Conservation (phyloP, 1,140 invertebrate genomes). For the Drosophila kohkoa region DNA sequence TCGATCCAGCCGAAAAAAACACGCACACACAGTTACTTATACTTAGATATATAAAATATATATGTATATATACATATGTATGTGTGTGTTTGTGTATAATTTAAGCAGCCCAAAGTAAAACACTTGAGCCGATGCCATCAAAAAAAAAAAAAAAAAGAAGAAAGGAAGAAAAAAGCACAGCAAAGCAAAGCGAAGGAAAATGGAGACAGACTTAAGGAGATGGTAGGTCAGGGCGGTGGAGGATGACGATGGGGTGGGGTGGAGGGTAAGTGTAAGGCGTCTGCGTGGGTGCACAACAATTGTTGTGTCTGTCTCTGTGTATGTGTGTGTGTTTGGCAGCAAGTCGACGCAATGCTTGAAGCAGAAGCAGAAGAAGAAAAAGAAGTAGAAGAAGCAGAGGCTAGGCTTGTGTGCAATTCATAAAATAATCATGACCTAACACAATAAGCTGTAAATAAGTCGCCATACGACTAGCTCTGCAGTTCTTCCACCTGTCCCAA, state of each 20-base stretch:
- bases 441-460: conserved; percentile 64
- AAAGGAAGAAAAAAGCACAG: conserved; percentile 11
- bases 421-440: conserved; percentile 74
- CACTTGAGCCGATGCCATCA: conserved; percentile 51
- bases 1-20: conserved; percentile 56
- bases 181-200: conserved; percentile 1
- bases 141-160: conserved; percentile 17
- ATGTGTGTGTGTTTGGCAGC: conserved; percentile 25
- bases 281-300: conserved; percentile 38
- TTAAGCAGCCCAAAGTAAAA: conserved; percentile 73
- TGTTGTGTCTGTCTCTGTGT: neutral
- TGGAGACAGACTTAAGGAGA: conserved; percentile 28
- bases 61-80: conserved; percentile 6
- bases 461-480: conserved; percentile 11
- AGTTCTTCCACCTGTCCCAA: neutral
- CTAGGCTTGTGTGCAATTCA: conserved; percentile 56
- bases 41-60: neutral
- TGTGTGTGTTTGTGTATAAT: conserved; percentile 23
- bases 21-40: conserved; percentile 22
- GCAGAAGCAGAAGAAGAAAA: no score
- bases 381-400: no score
- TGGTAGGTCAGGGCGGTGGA: neutral
- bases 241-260: neutral
- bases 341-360: conserved; percentile 54
- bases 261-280: neutral